Evolutionary conservation across 1,140 invertebrate species (phyloP), one percentile per base, ranked within the genome.

Genomic region (Augochlora pura): DNA sequence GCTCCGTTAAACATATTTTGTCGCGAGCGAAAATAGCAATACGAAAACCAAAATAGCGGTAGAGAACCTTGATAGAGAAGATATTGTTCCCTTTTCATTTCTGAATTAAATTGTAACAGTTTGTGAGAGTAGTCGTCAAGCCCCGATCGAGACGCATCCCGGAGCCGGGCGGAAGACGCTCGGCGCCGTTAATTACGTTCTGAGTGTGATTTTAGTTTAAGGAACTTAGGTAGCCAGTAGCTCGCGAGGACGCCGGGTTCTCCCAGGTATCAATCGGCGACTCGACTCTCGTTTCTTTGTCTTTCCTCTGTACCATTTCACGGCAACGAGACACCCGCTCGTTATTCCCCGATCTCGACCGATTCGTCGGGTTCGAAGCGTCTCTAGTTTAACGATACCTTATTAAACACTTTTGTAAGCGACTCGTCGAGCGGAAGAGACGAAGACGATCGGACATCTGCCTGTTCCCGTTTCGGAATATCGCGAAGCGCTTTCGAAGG

Each of bases 161-260:
- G 57, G 57, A 66, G 38, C 54, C 68, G 38, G 32, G 32, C 38
- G 23, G 75, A 64, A 42, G 46, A 32, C 72, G 32, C 82, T 65
- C 73, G 57, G 59, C 54, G 65, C 18, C 52, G 16, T 69, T 79
- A 74, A 76, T 90, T 91, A 89, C 83, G 84, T 91, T 91, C 90
- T 88, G 90, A 91, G 91, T 91, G 91, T 91, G 91, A 91, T 91
- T 91, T 91, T 91, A 91, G 87, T 84, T 87, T 81, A 88, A 89
- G 83, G 16, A 70, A 71, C 68, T 79, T 85, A 88, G 78, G 25
- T 68, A 82, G 72, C 42, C 70, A 85, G 84, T 80, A 84, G 75
- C 27, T 59, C 49, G 39, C 67, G 75, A 49, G 32, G 63, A 59
- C 42, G 38, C 49, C 54, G 27, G 32, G 54, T n/a, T 7, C 0